These are phyloP conservation scores for Phylloscopus trochiloides DNA, from an alignment of 2,113 vertebrate genomes.

Conservation along the genomic window DNA sequence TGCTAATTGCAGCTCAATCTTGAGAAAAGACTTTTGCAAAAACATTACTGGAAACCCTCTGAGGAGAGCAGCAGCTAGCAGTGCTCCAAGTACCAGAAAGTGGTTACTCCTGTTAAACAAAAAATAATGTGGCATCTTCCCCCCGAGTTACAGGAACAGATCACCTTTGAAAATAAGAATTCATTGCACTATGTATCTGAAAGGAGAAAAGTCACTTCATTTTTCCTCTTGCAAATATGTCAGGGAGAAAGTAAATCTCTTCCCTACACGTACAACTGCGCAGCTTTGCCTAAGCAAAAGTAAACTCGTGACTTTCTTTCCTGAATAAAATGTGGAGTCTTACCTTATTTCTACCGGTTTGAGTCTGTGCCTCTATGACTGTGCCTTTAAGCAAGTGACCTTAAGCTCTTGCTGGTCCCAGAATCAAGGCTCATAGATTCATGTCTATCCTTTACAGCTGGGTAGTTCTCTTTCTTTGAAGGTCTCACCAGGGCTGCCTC, in stretches of 20 bases:
- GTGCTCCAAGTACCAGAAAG: neutral
- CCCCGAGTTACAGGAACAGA: neutral
- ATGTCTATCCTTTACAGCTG: neutral
- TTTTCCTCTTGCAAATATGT: neutral
- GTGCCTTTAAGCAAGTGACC: neutral
- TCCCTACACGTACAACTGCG: neutral
- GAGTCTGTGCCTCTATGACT: neutral
- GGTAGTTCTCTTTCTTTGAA: neutral
- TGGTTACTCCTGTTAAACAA: neutral
- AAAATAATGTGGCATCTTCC: neutral
- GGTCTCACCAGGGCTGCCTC: neutral
- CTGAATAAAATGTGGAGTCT: neutral
- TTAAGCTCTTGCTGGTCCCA: neutral
- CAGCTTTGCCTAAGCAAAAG: neutral
- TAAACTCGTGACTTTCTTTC: fast-evolving
- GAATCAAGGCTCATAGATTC: neutral
- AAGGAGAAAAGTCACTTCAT: neutral
- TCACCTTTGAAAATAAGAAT: neutral
- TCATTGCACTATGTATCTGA: neutral
- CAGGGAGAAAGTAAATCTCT: neutral
- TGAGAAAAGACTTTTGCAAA: neutral
- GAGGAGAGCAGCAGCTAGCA: neutral
- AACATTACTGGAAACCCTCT: neutral
- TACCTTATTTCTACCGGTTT: neutral
- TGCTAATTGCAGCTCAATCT: slow-evolving; percentile 14